Percentiles rank a stretch among this genome's conserved stretches.
These are phyloP conservation scores for Stegastes partitus DNA, from an alignment of 2,113 vertebrate genomes.

Conservation along the genomic window DNA sequence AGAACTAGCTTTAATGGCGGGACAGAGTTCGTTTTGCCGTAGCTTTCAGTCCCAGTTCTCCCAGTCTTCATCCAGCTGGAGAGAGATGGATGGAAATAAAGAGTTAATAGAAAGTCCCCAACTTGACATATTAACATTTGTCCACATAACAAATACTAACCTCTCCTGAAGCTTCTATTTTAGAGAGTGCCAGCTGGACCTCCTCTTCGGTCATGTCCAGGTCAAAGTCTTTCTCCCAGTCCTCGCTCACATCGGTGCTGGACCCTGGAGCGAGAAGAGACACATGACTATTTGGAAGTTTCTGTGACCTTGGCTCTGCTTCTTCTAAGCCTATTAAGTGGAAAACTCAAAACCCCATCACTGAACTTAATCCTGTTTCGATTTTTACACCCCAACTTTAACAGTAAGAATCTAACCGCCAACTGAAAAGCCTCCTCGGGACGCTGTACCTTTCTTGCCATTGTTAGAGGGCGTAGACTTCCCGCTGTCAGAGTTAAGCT, in stretches of 20 bases:
- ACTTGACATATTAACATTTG: neutral
- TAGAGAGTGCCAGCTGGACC: slow-evolving; percentile 94
- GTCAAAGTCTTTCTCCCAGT: slow-evolving; percentile 99
- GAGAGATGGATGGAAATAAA: slow-evolving; percentile 12
- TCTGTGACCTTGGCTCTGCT: neutral
- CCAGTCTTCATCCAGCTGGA: slow-evolving; percentile 97
- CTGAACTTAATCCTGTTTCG: slow-evolving; percentile 13
- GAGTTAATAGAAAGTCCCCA: neutral
- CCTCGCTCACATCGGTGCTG: slow-evolving; percentile 97
- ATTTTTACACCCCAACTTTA: neutral
- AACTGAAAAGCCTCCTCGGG: neutral
- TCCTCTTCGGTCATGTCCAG: slow-evolving; percentile 99
- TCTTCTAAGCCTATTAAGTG: slow-evolving; percentile 17
- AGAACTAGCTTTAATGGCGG: slow-evolving; percentile 68
- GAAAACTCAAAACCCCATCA: slow-evolving; percentile 15
- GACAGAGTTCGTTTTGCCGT: slow-evolving; percentile 41
- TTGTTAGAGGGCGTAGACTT: slow-evolving; percentile 99
- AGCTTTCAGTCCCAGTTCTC: slow-evolving; percentile 95
- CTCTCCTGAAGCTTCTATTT: slow-evolving; percentile 91
- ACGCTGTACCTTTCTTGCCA: slow-evolving; percentile 92
- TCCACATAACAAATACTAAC: slow-evolving; percentile 60
- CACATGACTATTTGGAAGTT: neutral
- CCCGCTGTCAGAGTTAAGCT: slow-evolving; percentile 97
- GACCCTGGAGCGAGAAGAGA: slow-evolving; percentile 85
- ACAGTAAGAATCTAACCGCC: neutral